A percentile compares a stretch with the other conserved stretches of the same genome.
These are phyloP conservation scores for Amphiura filiformis DNA, from an alignment of 35 echinoderm and acorn worm species.

Conservation along the genomic window DNA sequence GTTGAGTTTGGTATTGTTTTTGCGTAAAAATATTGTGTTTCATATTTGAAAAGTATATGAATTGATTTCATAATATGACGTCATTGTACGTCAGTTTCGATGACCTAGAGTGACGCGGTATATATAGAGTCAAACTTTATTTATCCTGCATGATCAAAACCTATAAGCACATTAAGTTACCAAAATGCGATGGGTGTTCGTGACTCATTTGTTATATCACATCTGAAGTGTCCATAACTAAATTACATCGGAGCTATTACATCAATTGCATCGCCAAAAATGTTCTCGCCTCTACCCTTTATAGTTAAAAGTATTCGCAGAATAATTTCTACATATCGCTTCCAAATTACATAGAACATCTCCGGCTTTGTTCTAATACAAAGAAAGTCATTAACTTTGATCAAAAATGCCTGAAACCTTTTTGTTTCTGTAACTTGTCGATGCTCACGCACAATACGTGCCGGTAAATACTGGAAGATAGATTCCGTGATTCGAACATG, in stretches of 20 bases:
- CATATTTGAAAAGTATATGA: no score
- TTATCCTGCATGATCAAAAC: no score
- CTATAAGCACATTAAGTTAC: background rate
- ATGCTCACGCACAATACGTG: background rate
- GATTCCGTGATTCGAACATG: background rate
- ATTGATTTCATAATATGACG: no score
- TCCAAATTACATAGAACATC: background rate
- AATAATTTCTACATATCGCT: background rate
- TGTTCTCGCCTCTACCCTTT: background rate
- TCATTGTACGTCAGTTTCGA: constrained; percentile 12
- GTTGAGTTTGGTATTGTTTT: background rate
- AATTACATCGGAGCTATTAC: background rate
- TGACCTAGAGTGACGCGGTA: no score
- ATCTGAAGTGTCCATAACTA: background rate
- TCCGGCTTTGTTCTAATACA: background rate
- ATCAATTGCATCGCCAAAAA: background rate
- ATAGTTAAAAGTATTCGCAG: background rate
- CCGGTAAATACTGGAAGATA: background rate
- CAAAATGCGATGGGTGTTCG: background rate
- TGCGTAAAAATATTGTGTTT: no score
- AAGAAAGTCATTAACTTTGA: constrained; percentile 4
- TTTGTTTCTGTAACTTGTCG: background rate
- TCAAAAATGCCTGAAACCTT: background rate
- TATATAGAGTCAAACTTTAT: no score
- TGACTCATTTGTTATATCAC: background rate